phyloP scores from a whole-genome alignment of 35 echinoderm and acorn worm genomes.

The Hemicentrotus pulcherrimus region DNA sequence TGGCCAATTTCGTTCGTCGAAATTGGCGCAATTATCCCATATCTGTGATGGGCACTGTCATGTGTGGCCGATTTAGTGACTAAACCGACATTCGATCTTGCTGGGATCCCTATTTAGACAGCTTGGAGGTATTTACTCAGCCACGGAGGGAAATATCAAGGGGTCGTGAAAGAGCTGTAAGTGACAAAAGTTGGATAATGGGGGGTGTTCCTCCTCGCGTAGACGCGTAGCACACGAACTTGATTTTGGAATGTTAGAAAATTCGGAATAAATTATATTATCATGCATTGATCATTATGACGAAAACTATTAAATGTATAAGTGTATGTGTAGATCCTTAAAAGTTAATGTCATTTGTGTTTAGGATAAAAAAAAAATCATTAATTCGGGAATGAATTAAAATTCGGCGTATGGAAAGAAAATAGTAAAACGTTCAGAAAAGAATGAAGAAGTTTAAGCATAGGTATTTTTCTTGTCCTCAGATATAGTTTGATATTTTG shows the following conservation, averaged over 20 bases:
- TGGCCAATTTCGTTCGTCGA: background rate
- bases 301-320: no score
- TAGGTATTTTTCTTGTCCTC: no score
- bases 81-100: slow-evolving; percentile 10
- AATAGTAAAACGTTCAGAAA: no score
- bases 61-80: background rate
- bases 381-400: no score
- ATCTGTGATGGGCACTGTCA: background rate
- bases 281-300: background rate
- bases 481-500: no score
- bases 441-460: no score
- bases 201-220: background rate
- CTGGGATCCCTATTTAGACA: background rate
- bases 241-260: background rate
- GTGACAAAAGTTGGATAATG: background rate
- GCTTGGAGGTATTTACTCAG: background rate
- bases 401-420: no score
- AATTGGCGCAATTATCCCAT: slow-evolving; percentile 1
- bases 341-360: no score
- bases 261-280: background rate
- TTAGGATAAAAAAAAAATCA: no score
- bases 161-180: background rate
- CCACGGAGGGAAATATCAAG: background rate
- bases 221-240: background rate
- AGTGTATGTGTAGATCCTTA: no score